phyloP scores from a whole-genome alignment of 2,113 vertebrate genomes.

The Nycticebus coucang region DNA sequence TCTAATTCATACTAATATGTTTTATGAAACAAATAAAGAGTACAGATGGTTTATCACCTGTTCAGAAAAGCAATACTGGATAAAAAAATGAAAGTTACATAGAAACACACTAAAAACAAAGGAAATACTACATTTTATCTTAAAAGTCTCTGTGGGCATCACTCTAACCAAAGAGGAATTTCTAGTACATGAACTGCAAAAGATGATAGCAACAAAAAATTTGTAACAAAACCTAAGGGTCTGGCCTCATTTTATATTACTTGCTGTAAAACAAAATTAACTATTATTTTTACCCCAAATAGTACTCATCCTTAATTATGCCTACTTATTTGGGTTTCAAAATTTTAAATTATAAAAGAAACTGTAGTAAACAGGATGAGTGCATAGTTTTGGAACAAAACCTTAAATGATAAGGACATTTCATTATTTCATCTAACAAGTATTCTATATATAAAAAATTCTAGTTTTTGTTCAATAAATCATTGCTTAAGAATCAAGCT shows the following conservation, averaged over 20 bases:
- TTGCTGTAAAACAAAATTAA: neutral
- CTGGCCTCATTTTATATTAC: neutral
- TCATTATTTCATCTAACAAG: neutral
- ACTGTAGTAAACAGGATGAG: neutral
- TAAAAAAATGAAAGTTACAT: neutral
- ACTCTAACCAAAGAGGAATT: neutral
- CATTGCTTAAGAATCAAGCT: neutral
- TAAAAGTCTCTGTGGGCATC: neutral
- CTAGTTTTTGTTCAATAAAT: neutral
- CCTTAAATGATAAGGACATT: neutral
- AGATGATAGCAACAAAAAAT: neutral
- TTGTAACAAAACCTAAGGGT: neutral
- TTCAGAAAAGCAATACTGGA: neutral
- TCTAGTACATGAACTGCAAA: neutral
- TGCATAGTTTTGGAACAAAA: neutral
- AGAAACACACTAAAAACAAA: neutral
- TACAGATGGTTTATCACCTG: neutral
- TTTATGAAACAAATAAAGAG: neutral
- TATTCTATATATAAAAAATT: neutral
- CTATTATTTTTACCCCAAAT: neutral
- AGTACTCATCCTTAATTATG: neutral
- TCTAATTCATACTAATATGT: neutral
- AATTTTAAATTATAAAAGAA: slow-evolving; percentile 29
- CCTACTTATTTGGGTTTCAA: neutral
- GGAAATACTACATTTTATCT: neutral